Evolutionary conservation across 2,888 invertebrate genomes (phyloP).

Genomic region (Caenorhabditis wallacei): DNA sequence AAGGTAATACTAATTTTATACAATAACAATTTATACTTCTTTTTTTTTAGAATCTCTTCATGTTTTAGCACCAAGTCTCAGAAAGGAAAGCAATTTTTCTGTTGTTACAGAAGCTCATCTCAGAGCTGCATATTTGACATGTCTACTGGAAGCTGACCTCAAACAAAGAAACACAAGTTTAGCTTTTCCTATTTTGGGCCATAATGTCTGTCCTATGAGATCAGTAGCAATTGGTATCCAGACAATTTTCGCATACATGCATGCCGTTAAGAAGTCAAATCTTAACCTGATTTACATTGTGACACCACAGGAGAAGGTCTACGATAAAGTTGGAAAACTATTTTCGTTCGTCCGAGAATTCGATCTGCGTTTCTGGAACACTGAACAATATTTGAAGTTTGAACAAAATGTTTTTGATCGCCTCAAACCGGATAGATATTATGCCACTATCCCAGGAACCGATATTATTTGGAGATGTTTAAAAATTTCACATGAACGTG

Average conservation of each 20-base stretch:
- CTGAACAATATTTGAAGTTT: background rate
- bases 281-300: constrained; percentile 1
- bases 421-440: background rate
- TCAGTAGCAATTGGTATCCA: background rate
- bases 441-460: constrained; percentile 8
- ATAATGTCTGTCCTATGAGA: background rate
- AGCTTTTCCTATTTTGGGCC: background rate
- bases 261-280: background rate
- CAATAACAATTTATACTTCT: background rate
- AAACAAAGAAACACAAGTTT: background rate
- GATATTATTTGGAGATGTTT: constrained; percentile 5
- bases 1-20: background rate
- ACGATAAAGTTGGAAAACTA: background rate
- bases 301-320: background rate
- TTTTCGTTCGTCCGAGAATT: constrained; percentile 5
- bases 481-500: background rate
- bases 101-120: background rate
- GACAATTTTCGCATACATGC: constrained; percentile 3
- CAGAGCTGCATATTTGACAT: background rate
- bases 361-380: constrained; percentile 4
- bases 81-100: background rate
- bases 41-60: background rate
- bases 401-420: background rate
- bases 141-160: background rate
- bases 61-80: background rate